These are phyloP conservation scores for Brachynemurus nebulosus DNA, from an alignment of 2,888 invertebrate genomes.

Conservation along the genomic window DNA sequence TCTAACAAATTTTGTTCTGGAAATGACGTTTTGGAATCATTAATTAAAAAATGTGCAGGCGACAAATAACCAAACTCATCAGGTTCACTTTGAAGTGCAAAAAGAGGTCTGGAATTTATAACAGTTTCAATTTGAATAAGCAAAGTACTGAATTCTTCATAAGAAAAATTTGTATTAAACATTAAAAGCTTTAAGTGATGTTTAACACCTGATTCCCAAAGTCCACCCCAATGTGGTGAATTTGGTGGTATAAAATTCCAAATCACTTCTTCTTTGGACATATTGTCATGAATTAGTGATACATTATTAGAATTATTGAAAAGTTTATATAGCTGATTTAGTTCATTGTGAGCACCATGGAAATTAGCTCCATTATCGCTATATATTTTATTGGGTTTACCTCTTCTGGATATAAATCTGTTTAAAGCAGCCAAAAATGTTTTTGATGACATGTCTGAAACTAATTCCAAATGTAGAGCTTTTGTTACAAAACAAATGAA, in stretches of 20 bases:
- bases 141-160: conserved; percentile 19
- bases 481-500: conserved; percentile 11
- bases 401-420: too few species aligned
- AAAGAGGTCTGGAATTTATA: conserved; percentile 19
- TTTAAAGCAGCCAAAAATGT: too few species aligned
- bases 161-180: conserved; percentile 16
- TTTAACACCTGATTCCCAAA: conserved; percentile 7
- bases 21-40: conserved; percentile 8
- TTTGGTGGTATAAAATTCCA: conserved; percentile 12
- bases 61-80: conserved; percentile 10
- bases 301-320: background rate
- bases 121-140: conserved; percentile 18
- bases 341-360: too few species aligned
- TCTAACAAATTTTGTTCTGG: conserved; percentile 10
- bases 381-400: too few species aligned
- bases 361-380: too few species aligned
- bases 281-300: too few species aligned
- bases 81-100: conserved; percentile 11
- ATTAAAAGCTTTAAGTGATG: conserved; percentile 19
- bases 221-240: conserved; percentile 8
- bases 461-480: too few species aligned
- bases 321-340: background rate
- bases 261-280: background rate
- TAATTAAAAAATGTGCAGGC: conserved; percentile 11
- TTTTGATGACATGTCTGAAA: too few species aligned